Conservation (phyloP, 2,113 vertebrate species). For the Antechinus stuartii region DNA sequence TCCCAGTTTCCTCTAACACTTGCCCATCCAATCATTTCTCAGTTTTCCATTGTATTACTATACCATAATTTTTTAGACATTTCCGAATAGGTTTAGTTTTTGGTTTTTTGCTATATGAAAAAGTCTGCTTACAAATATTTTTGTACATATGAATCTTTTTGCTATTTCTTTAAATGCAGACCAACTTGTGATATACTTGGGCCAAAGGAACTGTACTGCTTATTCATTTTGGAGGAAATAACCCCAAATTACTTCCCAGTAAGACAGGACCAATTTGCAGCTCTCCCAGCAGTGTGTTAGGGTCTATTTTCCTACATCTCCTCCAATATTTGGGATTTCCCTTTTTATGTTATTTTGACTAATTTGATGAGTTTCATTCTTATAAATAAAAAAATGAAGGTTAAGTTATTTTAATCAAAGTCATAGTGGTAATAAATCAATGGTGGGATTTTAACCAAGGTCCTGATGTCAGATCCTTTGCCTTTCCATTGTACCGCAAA, state of each 20-base stretch:
- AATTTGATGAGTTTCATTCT: not conserved
- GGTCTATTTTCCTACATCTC: not conserved
- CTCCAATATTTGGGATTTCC: not conserved
- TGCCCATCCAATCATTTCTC: not conserved
- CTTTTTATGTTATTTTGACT: not conserved
- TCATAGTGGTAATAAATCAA: not conserved
- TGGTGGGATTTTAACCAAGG: not conserved
- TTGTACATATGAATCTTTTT: not conserved
- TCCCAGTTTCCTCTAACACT: not conserved
- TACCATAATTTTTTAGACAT: not conserved
- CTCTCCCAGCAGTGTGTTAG: not conserved
- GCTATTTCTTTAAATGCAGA: not conserved
- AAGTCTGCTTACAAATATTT: too few relatives aligned
- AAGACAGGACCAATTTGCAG: not conserved
- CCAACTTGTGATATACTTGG: not conserved
- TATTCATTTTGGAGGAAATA: not conserved
- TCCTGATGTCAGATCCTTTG: not conserved
- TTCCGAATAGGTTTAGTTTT: not conserved
- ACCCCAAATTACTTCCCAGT: not conserved
- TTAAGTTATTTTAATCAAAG: not conserved
- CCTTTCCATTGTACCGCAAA: not conserved
- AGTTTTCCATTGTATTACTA: not conserved
- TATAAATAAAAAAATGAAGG: conserved; percentile 9
- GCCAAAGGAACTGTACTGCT: not conserved
- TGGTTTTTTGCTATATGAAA: not conserved